These are phyloP conservation scores for Drosophila trichaetosa DNA, from an alignment of 2,888 invertebrate species.

Conservation along the genomic window DNA sequence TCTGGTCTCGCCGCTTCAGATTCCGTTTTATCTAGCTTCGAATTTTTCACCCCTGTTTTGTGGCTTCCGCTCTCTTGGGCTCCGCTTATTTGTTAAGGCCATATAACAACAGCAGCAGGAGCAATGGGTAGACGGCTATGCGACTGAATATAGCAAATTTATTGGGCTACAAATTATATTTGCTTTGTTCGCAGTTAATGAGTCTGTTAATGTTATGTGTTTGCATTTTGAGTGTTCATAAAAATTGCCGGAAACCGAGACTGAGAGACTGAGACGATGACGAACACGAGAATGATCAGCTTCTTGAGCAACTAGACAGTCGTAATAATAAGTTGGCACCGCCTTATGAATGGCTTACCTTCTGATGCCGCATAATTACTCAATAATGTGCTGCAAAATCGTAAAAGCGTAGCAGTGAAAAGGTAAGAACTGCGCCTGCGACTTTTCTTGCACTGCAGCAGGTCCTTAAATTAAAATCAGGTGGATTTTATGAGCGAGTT, in stretches of 20 bases:
- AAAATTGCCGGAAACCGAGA: slow-evolving; percentile 32
- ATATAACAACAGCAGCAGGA: slow-evolving; percentile 14
- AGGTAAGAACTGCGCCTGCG: slow-evolving; percentile 5
- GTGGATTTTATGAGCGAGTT: slow-evolving; percentile 33
- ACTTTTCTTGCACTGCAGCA: slow-evolving; percentile 6
- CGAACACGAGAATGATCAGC: not conserved
- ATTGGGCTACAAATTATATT: slow-evolving; percentile 78
- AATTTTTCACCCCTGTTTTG: slow-evolving; percentile 46
- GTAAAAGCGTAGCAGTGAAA: slow-evolving; percentile 44
- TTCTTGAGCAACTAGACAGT: slow-evolving; percentile 29
- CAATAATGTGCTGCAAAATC: slow-evolving; percentile 72
- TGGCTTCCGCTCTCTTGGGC: slow-evolving; percentile 64
- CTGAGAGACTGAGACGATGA: not conserved
- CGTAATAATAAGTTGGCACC: slow-evolving; percentile 40
- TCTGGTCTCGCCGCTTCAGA: slow-evolving; percentile 23
- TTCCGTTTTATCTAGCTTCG: slow-evolving; percentile 39
- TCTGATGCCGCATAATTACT: slow-evolving; percentile 71
- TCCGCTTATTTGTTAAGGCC: slow-evolving; percentile 43
- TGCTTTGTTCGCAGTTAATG: slow-evolving; percentile 77
- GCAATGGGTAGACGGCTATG: slow-evolving; percentile 14
- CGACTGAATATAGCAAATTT: slow-evolving; percentile 63
- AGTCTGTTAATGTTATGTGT: slow-evolving; percentile 78
- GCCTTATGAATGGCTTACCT: slow-evolving; percentile 33
- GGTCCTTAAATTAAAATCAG: slow-evolving; percentile 27
- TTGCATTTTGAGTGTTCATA: slow-evolving; percentile 75